Conservation (phyloP, 2,113 vertebrate species). For the Ammodytes dubius region DNA sequence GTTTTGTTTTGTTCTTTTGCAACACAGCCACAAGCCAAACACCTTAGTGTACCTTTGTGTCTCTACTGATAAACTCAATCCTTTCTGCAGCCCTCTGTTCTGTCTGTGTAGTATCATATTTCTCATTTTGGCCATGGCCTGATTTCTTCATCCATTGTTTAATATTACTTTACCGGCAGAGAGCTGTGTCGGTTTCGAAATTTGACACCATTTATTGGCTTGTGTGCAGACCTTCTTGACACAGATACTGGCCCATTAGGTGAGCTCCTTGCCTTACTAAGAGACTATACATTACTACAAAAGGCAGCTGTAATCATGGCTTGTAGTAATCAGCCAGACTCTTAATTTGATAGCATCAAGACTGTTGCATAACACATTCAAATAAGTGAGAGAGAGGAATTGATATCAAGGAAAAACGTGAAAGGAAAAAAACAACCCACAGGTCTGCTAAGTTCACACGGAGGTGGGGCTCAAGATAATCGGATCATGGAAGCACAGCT, state of each 20-base stretch:
- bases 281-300: conserved; percentile 9
- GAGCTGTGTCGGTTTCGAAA: conserved; percentile 62
- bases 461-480: conserved; percentile 67
- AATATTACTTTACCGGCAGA: conserved; percentile 38
- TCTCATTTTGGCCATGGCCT: conserved; percentile 21
- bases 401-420: conserved; percentile 14
- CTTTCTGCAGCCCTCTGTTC: conserved; percentile 23
- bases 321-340: conserved; percentile 18
- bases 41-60: not conserved
- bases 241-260: conserved; percentile 25
- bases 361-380: conserved; percentile 36
- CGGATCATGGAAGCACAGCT: conserved; percentile 66
- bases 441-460: conserved; percentile 13
- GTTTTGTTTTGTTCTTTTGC: not conserved
- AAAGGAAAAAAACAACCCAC: conserved; percentile 3
- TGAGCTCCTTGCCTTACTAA: not conserved
- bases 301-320: conserved; percentile 20
- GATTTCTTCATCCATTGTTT: conserved; percentile 60
- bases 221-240: conserved; percentile 27
- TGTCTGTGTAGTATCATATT: conserved; percentile 40
- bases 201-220: conserved; percentile 49
- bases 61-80: conserved; percentile 5
- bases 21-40: not conserved
- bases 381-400: conserved; percentile 23
- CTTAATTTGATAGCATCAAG: not conserved